Evolutionary conservation across 2,888 invertebrate genomes (phyloP).

Genomic region (Apotomis betuletana): DNA sequence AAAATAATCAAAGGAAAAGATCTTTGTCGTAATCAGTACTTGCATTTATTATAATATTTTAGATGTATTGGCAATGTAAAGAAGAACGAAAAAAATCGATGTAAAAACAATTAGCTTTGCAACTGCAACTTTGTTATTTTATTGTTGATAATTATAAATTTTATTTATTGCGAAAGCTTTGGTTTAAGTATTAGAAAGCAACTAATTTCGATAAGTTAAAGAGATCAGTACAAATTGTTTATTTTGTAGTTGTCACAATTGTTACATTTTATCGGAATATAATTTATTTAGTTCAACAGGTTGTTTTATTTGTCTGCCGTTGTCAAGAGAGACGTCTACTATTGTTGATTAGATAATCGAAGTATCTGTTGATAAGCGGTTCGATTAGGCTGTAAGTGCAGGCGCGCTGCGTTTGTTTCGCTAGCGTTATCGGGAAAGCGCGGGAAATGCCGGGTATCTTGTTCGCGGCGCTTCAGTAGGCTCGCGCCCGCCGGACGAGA

Average conservation of each 20-base stretch:
- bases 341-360: constrained; percentile 21
- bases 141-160: constrained; percentile 10
- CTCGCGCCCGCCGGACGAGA: constrained; percentile 74
- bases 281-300: constrained; percentile 40
- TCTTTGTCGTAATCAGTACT: too few relatives aligned
- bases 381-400: constrained; percentile 16
- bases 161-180: constrained; percentile 1
- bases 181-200: constrained; percentile 18
- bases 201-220: constrained; percentile 29
- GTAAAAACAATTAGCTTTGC: constrained; percentile 1
- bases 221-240: constrained; percentile 37
- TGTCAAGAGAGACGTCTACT: constrained; percentile 1
- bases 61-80: too few relatives aligned
- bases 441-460: constrained; percentile 65
- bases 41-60: too few relatives aligned
- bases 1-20: too few relatives aligned
- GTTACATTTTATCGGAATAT: constrained; percentile 41
- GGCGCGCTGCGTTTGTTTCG: constrained; percentile 25
- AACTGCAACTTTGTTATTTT: constrained; percentile 14
- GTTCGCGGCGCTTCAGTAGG: constrained; percentile 63
- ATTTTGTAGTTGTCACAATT: constrained; percentile 38
- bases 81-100: background rate
- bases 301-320: constrained; percentile 58
- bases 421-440: constrained; percentile 78
- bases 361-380: background rate